Evolutionary conservation across 2,113 vertebrate species (phyloP).

Genomic region (Aythya baeri): DNA sequence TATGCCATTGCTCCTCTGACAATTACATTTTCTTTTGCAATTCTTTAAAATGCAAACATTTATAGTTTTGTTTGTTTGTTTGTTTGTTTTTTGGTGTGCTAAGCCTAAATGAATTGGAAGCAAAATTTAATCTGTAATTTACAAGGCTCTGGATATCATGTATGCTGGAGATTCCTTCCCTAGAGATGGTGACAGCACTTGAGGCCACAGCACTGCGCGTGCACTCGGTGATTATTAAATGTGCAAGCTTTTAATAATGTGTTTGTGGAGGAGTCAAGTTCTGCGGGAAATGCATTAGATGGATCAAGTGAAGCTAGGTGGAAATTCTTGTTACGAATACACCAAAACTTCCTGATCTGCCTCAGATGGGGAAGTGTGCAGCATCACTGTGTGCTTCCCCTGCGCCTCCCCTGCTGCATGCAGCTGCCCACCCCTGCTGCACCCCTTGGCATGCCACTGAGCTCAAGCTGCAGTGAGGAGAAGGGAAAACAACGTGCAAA

Average conservation of each 20-base stretch:
- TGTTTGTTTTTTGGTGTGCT: not conserved
- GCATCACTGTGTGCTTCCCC: not conserved
- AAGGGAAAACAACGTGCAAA: not conserved
- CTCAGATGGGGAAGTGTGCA: not conserved
- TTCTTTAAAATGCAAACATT: not conserved
- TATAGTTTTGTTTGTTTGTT: not conserved
- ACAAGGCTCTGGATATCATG: not conserved
- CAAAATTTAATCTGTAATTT: not conserved
- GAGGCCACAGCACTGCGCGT: not conserved
- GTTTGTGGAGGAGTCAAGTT: not conserved
- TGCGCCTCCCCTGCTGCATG: fast-evolving
- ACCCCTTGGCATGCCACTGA: not conserved
- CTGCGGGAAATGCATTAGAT: not conserved
- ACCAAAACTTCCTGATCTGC: slow-evolving; percentile 3
- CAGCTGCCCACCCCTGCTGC: not conserved
- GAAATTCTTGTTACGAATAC: slow-evolving; percentile 19
- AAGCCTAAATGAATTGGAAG: not conserved
- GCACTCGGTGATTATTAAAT: not conserved
- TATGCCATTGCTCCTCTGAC: not conserved
- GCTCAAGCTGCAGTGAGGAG: not conserved
- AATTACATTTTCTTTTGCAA: not conserved
- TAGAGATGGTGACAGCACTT: not conserved
- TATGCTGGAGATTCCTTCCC: not conserved
- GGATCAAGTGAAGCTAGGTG: slow-evolving; percentile 15
- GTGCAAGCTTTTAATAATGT: not conserved